These are phyloP conservation scores for Ariopsis seemanni DNA, from an alignment of 2,113 vertebrate species.

Conservation along the genomic window DNA sequence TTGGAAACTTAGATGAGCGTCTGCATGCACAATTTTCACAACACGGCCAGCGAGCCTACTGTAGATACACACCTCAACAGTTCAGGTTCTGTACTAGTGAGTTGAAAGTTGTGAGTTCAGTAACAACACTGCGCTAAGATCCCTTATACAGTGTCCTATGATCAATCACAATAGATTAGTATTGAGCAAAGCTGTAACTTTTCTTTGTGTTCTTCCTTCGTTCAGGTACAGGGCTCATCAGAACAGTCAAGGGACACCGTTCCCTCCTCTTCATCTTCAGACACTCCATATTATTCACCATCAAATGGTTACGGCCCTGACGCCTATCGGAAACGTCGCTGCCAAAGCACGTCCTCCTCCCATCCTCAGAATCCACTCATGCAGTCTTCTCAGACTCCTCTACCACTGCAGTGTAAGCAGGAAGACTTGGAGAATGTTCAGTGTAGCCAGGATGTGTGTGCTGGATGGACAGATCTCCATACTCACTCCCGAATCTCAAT, in stretches of 20 bases:
- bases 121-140: not conserved
- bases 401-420: constrained; percentile 56
- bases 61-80: not conserved
- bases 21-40: too few species aligned
- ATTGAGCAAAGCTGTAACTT: not conserved
- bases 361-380: constrained; percentile 39
- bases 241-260: constrained; percentile 66
- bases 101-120: not conserved
- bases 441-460: constrained; percentile 54
- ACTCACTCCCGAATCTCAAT: constrained; percentile 85
- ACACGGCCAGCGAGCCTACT: too few species aligned
- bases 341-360: constrained; percentile 53
- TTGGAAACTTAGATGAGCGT: too few species aligned
- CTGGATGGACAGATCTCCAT: constrained; percentile 70
- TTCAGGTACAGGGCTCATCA: constrained; percentile 74
- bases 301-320: constrained; percentile 48
- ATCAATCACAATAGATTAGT: not conserved
- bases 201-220: constrained; percentile 18
- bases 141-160: not conserved
- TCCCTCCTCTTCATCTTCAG: constrained; percentile 30
- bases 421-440: constrained; percentile 54
- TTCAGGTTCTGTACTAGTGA: not conserved
- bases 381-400: constrained; percentile 60
- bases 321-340: constrained; percentile 60
- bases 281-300: constrained; percentile 53